Conservation (phyloP, 1,140 invertebrate genomes). For the Dendroctonus ponderosae region DNA sequence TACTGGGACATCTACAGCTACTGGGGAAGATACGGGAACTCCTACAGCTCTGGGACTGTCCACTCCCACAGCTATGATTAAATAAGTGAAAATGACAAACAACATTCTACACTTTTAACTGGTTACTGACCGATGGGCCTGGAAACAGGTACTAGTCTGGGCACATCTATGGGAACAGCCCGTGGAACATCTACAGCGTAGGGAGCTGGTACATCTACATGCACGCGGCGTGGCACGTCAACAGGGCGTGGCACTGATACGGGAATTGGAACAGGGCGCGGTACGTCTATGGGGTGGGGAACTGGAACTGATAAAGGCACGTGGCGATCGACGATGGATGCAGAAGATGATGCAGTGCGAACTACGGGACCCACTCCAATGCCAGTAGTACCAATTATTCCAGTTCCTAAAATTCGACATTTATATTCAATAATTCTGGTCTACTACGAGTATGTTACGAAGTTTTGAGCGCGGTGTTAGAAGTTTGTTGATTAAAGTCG, state of each 20-base stretch:
- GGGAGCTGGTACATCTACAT: slow-evolving; percentile 34
- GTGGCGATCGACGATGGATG: slow-evolving; percentile 21
- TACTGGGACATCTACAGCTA: slow-evolving; percentile 24
- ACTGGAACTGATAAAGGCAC: slow-evolving; percentile 26
- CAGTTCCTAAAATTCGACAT: slow-evolving; percentile 4
- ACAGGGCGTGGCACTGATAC: slow-evolving; percentile 18
- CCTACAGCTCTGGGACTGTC: slow-evolving; percentile 23
- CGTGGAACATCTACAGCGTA: slow-evolving; percentile 43
- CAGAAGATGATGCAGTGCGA: slow-evolving; percentile 14
- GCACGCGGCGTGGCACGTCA: slow-evolving; percentile 22
- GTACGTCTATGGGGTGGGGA: slow-evolving; percentile 12
- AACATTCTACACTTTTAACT: not conserved
- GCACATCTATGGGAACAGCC: slow-evolving; percentile 40
- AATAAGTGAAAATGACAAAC: not conserved
- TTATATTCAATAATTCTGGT: not conserved
- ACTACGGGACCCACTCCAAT: slow-evolving; percentile 12
- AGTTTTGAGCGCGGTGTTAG: not conserved
- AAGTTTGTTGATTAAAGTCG: not conserved
- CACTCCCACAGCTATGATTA: slow-evolving; percentile 18
- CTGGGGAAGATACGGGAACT: slow-evolving; percentile 15
- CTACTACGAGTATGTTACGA: not conserved
- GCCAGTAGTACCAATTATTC: slow-evolving; percentile 2
- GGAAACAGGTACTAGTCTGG: slow-evolving; percentile 22
- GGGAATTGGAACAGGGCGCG: slow-evolving; percentile 23
- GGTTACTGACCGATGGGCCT: slow-evolving; percentile 21